Evolutionary conservation across 2,113 vertebrate species (phyloP).

Genomic region (Channa maculata): DNA sequence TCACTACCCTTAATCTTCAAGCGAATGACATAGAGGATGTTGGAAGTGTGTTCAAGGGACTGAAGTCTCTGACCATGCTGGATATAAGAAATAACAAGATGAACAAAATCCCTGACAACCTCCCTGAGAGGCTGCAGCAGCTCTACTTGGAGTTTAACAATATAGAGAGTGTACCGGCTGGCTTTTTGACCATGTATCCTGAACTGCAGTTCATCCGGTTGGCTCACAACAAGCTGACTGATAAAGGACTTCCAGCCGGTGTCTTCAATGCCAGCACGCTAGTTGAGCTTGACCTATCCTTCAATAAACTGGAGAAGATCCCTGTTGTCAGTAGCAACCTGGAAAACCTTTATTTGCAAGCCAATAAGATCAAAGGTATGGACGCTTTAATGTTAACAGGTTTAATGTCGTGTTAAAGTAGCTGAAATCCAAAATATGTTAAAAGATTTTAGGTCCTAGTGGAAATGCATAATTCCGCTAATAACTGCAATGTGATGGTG

Average conservation of each 20-base stretch:
- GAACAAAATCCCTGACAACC: slow-evolving; percentile 85
- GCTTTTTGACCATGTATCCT: slow-evolving; percentile 86
- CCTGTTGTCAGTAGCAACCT: slow-evolving; percentile 90
- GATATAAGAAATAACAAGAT: slow-evolving; percentile 91
- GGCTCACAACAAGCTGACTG: slow-evolving; percentile 91
- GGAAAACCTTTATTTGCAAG: slow-evolving; percentile 95
- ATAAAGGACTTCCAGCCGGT: slow-evolving; percentile 89
- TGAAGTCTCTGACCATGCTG: slow-evolving; percentile 88
- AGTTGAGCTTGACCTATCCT: slow-evolving; percentile 95
- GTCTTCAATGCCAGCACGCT: slow-evolving; percentile 92
- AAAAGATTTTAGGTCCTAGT: too few species aligned
- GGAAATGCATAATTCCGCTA: too few species aligned
- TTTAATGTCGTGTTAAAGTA: not conserved
- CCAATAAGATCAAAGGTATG: slow-evolving; percentile 94
- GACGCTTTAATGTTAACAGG: not conserved
- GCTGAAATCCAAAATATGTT: too few species aligned
- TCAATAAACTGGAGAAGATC: slow-evolving; percentile 92
- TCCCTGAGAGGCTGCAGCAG: slow-evolving; percentile 87
- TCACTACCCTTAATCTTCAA: slow-evolving; percentile 88
- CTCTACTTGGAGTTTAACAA: slow-evolving; percentile 92
- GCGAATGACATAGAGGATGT: slow-evolving; percentile 88
- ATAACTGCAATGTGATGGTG: too few species aligned
- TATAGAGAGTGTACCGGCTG: slow-evolving; percentile 86
- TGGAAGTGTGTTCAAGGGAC: slow-evolving; percentile 85
- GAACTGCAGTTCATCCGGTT: slow-evolving; percentile 90